Percentiles rank a stretch among this genome's conserved stretches.
phyloP scores from a whole-genome alignment of 2,113 vertebrate species.

The Scartelaos histophorus region DNA sequence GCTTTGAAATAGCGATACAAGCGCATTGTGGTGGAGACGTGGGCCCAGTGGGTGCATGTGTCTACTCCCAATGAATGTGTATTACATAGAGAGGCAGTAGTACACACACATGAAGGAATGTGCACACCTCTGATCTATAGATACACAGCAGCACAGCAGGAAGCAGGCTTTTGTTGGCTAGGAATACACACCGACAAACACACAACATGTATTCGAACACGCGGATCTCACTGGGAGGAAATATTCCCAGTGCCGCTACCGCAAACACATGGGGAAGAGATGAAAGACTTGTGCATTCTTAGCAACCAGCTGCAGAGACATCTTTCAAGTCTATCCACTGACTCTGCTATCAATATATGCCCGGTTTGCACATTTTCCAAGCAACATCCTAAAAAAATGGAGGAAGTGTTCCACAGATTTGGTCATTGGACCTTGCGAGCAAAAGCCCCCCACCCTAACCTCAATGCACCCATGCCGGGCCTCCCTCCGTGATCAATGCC shows the following conservation, averaged over 20 bases:
- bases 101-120: conserved; percentile 29
- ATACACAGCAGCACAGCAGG: conserved; percentile 69
- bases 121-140: conserved; percentile 60
- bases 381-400: conserved; percentile 26
- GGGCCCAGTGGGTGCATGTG: conserved; percentile 56
- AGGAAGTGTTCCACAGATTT: conserved; percentile 49
- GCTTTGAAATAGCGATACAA: conserved; percentile 73
- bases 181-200: conserved; percentile 41
- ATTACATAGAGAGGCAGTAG: conserved; percentile 14
- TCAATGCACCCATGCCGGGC: conserved; percentile 26
- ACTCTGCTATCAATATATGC: conserved; percentile 34
- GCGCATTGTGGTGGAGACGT: conserved; percentile 56
- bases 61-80: conserved; percentile 51
- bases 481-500: conserved; percentile 65
- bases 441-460: conserved; percentile 34
- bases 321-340: conserved; percentile 59
- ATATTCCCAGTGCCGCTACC: conserved; percentile 58
- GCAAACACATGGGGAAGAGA: conserved; percentile 63
- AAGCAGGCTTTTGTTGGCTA: conserved; percentile 58
- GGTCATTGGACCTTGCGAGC: conserved; percentile 33
- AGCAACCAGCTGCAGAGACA: conserved; percentile 46
- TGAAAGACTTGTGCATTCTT: conserved; percentile 65
- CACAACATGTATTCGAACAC: conserved; percentile 26
- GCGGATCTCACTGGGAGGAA: conserved; percentile 53
- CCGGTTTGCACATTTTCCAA: conserved; percentile 51